These are phyloP conservation scores for Dorcus hopei DNA, from an alignment of 2,888 invertebrate species.

Conservation along the genomic window DNA sequence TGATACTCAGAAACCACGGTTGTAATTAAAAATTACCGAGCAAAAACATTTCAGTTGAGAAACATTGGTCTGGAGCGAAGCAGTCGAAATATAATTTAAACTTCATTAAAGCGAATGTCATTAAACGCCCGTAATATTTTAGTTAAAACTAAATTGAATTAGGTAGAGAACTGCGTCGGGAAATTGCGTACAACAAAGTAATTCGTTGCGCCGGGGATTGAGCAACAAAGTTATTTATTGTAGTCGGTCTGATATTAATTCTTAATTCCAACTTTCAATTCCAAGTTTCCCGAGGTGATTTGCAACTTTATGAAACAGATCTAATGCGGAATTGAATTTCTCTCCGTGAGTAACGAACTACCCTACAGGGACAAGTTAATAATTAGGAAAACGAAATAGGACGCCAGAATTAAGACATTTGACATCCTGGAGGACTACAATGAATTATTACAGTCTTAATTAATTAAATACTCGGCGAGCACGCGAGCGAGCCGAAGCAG, in stretches of 20 bases:
- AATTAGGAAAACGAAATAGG: conserved; percentile 40
- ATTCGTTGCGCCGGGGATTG: background rate
- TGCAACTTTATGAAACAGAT: conserved; percentile 2
- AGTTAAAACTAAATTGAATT: no score
- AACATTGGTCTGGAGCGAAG: no score
- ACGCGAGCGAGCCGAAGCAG: conserved; percentile 30
- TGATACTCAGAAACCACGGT: no score
- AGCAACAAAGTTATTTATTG: conserved; percentile 1
- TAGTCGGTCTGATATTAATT: background rate
- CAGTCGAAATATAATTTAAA: no score
- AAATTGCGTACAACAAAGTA: background rate
- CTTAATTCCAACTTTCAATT: conserved; percentile 2
- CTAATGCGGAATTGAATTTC: conserved; percentile 1
- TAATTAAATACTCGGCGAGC: conserved; percentile 34
- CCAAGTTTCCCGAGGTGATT: background rate
- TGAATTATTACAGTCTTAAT: conserved; percentile 35
- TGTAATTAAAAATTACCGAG: no score
- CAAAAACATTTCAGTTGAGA: no score
- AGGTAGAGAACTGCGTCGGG: no score
- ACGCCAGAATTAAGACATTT: conserved; percentile 43
- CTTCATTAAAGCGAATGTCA: no score
- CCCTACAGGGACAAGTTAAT: conserved; percentile 40
- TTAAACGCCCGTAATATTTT: no score
- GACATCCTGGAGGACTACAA: conserved; percentile 42
- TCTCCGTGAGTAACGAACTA: conserved; percentile 14